Conservation (phyloP, 1,140 invertebrate genomes). For the Popillia japonica region DNA sequence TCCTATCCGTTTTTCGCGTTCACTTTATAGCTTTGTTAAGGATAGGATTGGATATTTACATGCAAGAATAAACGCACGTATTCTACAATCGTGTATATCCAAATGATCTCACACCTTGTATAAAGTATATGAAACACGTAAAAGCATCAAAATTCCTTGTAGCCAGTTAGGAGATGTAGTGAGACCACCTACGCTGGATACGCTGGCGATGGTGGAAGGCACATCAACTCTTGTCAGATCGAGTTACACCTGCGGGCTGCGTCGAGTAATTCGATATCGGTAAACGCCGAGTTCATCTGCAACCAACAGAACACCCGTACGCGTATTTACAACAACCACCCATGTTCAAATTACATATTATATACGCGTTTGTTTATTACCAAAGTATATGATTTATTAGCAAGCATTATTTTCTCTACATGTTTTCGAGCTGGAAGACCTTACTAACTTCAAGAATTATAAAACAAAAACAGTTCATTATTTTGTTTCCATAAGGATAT, state of each 20-base stretch:
- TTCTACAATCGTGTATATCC: background rate
- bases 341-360: constrained; percentile 42
- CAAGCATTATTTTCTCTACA: background rate
- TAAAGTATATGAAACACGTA: constrained; percentile 32
- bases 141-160: constrained; percentile 39
- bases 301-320: constrained; percentile 42
- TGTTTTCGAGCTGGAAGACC: background rate
- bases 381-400: constrained; percentile 28
- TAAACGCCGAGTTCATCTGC: constrained; percentile 47
- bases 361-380: constrained; percentile 37
- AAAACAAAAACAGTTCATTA: background rate
- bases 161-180: constrained; percentile 26
- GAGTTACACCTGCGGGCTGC: constrained; percentile 53
- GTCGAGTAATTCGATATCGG: constrained; percentile 50
- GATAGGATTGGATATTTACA: background rate
- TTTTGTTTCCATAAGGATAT: background rate
- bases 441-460: background rate
- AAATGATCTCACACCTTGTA: constrained; percentile 15
- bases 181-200: constrained; percentile 42
- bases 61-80: background rate
- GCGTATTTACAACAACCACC: constrained; percentile 40
- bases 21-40: too few relatives aligned
- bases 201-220: constrained; percentile 33
- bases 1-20: constrained; percentile 11
- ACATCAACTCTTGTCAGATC: constrained; percentile 46